Base-by-base conservation (phyloP, 1,140 invertebrate species). In the Heterodera carotae region DNA sequence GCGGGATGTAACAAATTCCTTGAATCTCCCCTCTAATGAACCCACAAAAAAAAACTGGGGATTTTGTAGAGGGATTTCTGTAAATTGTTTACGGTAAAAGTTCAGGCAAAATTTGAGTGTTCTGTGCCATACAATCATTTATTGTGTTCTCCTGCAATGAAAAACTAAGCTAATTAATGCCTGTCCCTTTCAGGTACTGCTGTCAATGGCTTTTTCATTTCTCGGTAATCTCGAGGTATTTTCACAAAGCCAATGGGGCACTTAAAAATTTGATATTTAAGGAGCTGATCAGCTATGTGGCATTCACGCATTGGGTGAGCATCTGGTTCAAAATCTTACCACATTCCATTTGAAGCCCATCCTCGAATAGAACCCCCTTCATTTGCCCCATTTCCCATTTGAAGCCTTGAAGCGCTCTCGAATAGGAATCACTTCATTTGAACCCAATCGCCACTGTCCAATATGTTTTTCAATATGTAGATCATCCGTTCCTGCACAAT, bases 121-220 rank as follows among this genome's bases (percentile, higher is more conserved):
- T n/a, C n/a, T n/a, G n/a, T n/a, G n/a, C n/a, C n/a, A n/a, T n/a
- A n/a, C n/a, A n/a, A n/a, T n/a, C n/a, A n/a, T n/a, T n/a, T n/a
- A n/a, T n/a, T n/a, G n/a, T n/a, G n/a, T n/a, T n/a, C n/a, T n/a
- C n/a, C n/a, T n/a, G n/a, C n/a, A n/a, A n/a, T 77, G 64, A 76
- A 60, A 33, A 77, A 76, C 7, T 53, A 12, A 39, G 4, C 36
- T 6, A 10, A 39, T 39, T 6, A 6, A 39, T 39, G 10, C 10
- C 10, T 39, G 36, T 39, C 36, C 27, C 25, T 31, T 53, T 77
- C 29, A 77, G 72, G 67, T 77, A 22, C 22, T 77, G 5, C 56
- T 78, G 12, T 64, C 77, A 25, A 81, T 82, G 53, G 69, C 76
- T 36, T 83, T 83, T 62, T 74, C 81, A 22, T 83, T 81, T 60